These are phyloP conservation scores for Dolichomitus sp. DNA, from an alignment of 2,888 invertebrate genomes.

Conservation along the genomic window DNA sequence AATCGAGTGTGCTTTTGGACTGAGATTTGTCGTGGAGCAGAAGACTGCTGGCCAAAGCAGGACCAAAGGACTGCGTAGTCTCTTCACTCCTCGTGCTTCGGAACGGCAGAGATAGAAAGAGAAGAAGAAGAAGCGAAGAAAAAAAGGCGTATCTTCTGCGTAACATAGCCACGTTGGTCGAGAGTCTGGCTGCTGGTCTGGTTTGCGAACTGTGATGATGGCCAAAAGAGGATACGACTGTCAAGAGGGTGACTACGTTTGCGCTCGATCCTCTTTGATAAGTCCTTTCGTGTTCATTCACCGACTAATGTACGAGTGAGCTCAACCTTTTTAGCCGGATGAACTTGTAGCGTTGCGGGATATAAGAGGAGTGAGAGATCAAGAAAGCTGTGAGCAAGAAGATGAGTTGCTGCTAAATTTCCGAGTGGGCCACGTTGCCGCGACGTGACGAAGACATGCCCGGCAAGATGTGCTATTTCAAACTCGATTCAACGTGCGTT, in stretches of 20 bases:
- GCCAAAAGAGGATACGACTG: constrained; percentile 54
- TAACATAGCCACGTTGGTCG: constrained; percentile 42
- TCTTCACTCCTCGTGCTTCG: constrained; percentile 37
- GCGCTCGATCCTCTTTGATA: constrained; percentile 58
- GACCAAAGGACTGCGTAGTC: constrained; percentile 35
- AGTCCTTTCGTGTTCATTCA: constrained; percentile 64
- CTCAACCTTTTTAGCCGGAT: constrained; percentile 57
- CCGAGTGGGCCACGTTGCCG: constrained; percentile 35
- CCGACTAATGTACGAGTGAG: constrained; percentile 55
- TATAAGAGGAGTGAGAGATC: constrained; percentile 50
- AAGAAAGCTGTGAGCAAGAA: constrained; percentile 49
- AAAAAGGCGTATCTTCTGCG: constrained; percentile 19
- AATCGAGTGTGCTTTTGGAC: constrained; percentile 34
- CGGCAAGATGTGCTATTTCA: constrained; percentile 80
- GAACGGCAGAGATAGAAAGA: constrained; percentile 17
- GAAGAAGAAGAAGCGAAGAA: constrained; percentile 10
- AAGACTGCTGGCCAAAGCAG: constrained; percentile 14
- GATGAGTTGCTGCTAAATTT: constrained; percentile 47
- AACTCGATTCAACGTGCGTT: constrained; percentile 76
- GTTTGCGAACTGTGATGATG: constrained; percentile 20
- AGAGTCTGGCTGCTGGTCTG: constrained; percentile 18
- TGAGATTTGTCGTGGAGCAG: constrained; percentile 45
- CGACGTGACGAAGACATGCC: constrained; percentile 70
- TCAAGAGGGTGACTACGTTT: constrained; percentile 56
- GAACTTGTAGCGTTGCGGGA: constrained; percentile 40